Evolutionary conservation across 1,140 invertebrate genomes (phyloP), one percentile per base, ranked within the genome.

Genomic region (Cydia pomonella): DNA sequence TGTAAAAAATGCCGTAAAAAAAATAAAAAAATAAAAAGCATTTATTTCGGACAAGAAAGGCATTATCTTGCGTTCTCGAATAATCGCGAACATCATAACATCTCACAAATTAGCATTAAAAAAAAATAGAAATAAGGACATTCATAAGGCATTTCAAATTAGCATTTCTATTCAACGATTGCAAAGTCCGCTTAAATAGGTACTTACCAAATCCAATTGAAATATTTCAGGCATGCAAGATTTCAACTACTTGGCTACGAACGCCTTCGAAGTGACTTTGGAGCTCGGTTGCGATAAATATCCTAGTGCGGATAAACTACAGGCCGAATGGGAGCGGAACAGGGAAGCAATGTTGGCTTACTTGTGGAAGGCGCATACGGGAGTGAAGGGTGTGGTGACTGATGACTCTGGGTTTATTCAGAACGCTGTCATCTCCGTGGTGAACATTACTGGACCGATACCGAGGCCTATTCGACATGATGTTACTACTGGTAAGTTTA

Each of bases 221-320:
- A 23, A 50, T 75, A 41, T 92, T 93, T 71, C 78, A 95, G 96
- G 97, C 27, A 97, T 97, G 97, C 97, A 98, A 93, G 97, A 98
- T 91, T 98, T 98, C 92, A 98, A 98, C 86, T 98, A 98, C 89
- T 89, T 98, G 53, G 95, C 97, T 7, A 97, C 97, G 33, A 98
- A 98, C 89, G 96, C 97, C 76, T 97, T 98, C 91, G 97, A 98
- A 93, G 95, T 98, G 27, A 98, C 97, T 0, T 89, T 98, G 23
- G 97, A 98, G 92, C 92, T 98, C n/a, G 96, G 97, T 2, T 98
- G 97, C 91, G 94, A 95, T 29, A 98, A 98, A 89, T 98, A 96
- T 89, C 96, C 97, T 0, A 80, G 88, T 2, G 94, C 90, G 1
- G 90, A 91, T 13, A 90, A 94, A n/a, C 89, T 98, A 25, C 90